Conservation (phyloP, 2,797 vertebrate species). For the Petrocephalus schoutedeni region DNA sequence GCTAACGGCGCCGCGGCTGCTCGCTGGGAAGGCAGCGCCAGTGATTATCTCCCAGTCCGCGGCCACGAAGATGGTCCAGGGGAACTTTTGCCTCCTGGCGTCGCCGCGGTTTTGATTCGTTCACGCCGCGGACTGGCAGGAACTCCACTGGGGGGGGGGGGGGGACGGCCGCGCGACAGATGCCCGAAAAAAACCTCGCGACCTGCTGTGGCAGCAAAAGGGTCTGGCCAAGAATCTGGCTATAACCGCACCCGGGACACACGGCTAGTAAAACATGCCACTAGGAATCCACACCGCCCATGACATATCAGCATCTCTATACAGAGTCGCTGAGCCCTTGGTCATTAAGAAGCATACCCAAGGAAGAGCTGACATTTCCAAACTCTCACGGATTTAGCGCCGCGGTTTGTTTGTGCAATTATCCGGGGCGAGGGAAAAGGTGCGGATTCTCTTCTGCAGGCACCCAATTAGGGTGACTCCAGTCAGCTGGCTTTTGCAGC, state of each 20-base stretch:
- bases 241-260: not conserved
- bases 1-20: not conserved
- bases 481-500: not conserved
- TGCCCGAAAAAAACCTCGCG: not conserved
- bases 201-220: not conserved
- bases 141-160: not conserved
- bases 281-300: not conserved
- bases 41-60: not conserved
- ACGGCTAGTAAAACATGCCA: not conserved
- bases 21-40: not conserved
- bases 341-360: not conserved
- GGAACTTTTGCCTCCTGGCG: not conserved
- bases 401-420: conserved; percentile 1
- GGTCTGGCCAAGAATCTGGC: not conserved
- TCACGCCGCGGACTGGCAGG: not conserved
- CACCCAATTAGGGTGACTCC: not conserved
- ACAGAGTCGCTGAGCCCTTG: not conserved
- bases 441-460: not conserved
- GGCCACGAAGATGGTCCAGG: not conserved
- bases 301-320: not conserved
- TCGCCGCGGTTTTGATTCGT: not conserved
- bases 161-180: not conserved
- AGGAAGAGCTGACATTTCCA: conserved; percentile 2
- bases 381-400: not conserved
- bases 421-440: not conserved